Evolutionary conservation across 2,888 invertebrate species (phyloP).

Genomic region (Frankliniella intonsa): DNA sequence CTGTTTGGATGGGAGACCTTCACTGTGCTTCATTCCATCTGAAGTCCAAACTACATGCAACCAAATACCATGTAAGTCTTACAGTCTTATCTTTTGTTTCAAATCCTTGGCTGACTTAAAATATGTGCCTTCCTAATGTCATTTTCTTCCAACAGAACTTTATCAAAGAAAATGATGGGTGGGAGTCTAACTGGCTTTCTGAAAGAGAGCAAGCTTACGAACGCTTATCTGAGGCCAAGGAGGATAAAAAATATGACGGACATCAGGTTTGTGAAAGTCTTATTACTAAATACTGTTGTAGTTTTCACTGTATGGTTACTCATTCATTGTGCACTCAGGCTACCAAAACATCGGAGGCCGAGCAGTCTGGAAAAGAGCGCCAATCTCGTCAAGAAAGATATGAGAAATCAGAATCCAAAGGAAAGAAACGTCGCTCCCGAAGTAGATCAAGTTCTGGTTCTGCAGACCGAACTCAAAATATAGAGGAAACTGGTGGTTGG

Average conservation of each 20-base stretch:
- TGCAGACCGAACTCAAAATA: conserved; percentile 33
- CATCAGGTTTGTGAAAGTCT: background rate
- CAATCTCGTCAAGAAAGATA: conserved; percentile 28
- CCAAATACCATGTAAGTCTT: conserved; percentile 69
- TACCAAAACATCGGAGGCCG: background rate
- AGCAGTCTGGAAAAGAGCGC: background rate
- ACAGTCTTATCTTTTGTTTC: conserved; percentile 1
- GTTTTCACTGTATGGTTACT: background rate
- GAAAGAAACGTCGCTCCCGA: conserved; percentile 47
- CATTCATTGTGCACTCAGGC: too few species aligned
- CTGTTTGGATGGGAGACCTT: conserved; percentile 81
- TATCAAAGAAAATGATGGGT: conserved; percentile 77
- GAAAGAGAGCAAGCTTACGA: conserved; percentile 70
- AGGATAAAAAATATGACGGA: conserved; percentile 44
- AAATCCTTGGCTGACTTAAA: conserved; percentile 14
- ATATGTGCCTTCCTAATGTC: conserved; percentile 1
- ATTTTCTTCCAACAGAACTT: conserved; percentile 58
- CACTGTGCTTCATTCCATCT: conserved; percentile 83
- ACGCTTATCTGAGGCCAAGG: conserved; percentile 46
- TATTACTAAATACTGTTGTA: too few species aligned
- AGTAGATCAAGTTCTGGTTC: conserved; percentile 35
- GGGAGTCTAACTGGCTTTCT: conserved; percentile 82
- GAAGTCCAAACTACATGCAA: conserved; percentile 72
- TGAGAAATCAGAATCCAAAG: conserved; percentile 32
- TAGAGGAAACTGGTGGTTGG: background rate